Percentiles rank a stretch among this genome's conserved stretches.
Evolutionary conservation across 2,113 vertebrate genomes (phyloP).

Genomic region (Phyllostomus hastatus): DNA sequence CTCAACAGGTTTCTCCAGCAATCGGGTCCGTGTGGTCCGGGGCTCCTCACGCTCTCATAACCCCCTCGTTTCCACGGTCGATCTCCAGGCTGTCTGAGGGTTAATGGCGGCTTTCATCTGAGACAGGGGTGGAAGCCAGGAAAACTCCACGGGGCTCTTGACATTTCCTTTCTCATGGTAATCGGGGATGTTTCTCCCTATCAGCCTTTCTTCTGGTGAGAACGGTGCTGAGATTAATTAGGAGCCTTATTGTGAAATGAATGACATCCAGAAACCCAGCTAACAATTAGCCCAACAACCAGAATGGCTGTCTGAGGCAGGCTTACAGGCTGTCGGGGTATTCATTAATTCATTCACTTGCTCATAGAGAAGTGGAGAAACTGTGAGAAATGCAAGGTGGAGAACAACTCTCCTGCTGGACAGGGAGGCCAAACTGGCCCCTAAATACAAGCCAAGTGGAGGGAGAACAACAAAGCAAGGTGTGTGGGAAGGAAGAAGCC

Average conservation of each 20-base stretch:
- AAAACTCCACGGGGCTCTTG: conserved; percentile 74
- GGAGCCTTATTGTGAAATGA: conserved; percentile 70
- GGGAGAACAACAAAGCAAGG: background rate
- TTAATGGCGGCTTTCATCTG: conserved; percentile 68
- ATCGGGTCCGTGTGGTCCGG: background rate
- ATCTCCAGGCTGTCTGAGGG: conserved; percentile 21
- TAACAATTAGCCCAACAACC: conserved; percentile 77
- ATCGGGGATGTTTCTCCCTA: conserved; percentile 79
- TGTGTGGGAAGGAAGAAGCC: background rate
- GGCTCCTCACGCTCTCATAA: background rate
- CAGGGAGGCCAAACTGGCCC: background rate
- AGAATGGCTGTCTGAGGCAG: conserved; percentile 69
- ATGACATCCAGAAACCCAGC: conserved; percentile 77
- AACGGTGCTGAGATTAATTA: conserved; percentile 81
- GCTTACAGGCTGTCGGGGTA: conserved; percentile 41
- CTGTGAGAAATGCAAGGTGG: conserved; percentile 32
- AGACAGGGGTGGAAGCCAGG: conserved; percentile 65
- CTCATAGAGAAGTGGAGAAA: conserved; percentile 40
- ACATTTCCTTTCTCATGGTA: conserved; percentile 75
- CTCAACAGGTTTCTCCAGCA: background rate
- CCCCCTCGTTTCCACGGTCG: conserved; percentile 19
- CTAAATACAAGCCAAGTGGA: background rate
- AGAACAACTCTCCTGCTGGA: conserved; percentile 12
- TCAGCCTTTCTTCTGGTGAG: conserved; percentile 79
- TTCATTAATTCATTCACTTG: conserved; percentile 72